phyloP scores from a whole-genome alignment of 2,797 vertebrate species.

The Hippocampus kuda region DNA sequence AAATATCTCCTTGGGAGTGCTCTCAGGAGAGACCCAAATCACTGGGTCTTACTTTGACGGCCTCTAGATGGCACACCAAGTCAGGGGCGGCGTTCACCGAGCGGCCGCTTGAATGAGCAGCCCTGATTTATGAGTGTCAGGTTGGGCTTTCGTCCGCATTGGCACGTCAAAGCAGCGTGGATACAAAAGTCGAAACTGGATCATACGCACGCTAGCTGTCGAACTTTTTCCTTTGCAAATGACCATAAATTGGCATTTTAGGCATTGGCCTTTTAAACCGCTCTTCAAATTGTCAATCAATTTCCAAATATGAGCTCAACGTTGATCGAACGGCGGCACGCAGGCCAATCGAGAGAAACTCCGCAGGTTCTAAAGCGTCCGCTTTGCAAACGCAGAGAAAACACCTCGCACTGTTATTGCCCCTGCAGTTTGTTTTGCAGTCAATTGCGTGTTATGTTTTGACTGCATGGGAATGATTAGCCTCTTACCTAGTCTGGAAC shows the following conservation, averaged over 20 bases:
- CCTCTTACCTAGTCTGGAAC: conserved; percentile 21
- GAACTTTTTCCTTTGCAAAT: not conserved
- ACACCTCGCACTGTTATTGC: not conserved
- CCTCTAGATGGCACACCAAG: conserved; percentile 72
- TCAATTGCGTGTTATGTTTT: conserved; percentile 22
- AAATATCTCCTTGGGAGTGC: conserved; percentile 17
- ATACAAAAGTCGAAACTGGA: conserved; percentile 25
- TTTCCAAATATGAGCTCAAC: conserved; percentile 6
- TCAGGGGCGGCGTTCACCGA: conserved; percentile 49
- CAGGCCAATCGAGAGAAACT: not conserved
- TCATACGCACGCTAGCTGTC: conserved; percentile 8
- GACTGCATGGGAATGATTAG: conserved; percentile 29
- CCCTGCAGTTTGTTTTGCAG: conserved; percentile 15
- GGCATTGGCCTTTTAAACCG: not conserved
- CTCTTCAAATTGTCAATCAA: not conserved
- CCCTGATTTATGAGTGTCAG: conserved; percentile 29
- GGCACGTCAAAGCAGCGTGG: conserved; percentile 27
- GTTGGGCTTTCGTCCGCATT: conserved; percentile 34
- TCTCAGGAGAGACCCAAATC: conserved; percentile 16
- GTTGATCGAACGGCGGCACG: not conserved
- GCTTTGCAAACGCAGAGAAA: conserved; percentile 4
- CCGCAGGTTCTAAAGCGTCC: not conserved
- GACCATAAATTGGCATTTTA: not conserved
- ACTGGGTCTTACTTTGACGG: conserved; percentile 35
- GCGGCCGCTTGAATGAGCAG: conserved; percentile 23